Evolutionary conservation across 2,113 vertebrate species (phyloP), one percentile per base, ranked within the genome.

Genomic region (Laterallus jamaicensis): DNA sequence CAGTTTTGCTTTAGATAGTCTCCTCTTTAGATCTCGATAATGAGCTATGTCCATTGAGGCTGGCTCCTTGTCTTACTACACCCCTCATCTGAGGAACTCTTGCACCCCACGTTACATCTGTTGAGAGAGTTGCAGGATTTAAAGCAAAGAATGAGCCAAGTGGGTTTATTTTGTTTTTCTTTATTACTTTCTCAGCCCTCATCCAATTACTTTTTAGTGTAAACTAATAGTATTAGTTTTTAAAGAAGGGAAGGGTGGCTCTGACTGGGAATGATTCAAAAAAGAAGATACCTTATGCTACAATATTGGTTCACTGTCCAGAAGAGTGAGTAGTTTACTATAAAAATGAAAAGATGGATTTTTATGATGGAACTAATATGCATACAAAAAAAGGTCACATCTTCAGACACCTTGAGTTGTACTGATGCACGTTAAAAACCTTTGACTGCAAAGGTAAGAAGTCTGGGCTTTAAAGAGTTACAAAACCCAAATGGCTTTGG

Each of bases 31-130:
- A 70, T 93, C 44, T 92, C 1, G 32, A 29, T 2, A 66, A 77
- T n/a, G 77, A 82, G 88, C 93, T 70, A 39, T 39, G 86, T 92
- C 94, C 90, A 95, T 93, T 2, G 91, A 90, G 92, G 93, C 54
- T 19, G 64, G 74, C 29, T 93, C 70, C 88, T 91, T 24, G 74
- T 75, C 88, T 90, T 83, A n/a, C 84, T 69, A 69, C 54, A 85
- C 8, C 77, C 80, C 86, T 86, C 82, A 82, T 94, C 37, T 86
- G 88, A 94, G 87, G 82, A 93, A 37, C 54, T 94, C 66, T 32
- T 40, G 68, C 79, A 58, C 50, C 87, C 94, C 90, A 50, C 69
- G 64, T 95, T 25, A 80, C 86, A 94, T 74, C 93, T 96, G 91
- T 29, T 40, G 85, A 42, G 68, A 94, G 0, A 96, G 84, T 4